Conservation (phyloP, 2,797 vertebrate species). For the Cercopithecus diana region DNA sequence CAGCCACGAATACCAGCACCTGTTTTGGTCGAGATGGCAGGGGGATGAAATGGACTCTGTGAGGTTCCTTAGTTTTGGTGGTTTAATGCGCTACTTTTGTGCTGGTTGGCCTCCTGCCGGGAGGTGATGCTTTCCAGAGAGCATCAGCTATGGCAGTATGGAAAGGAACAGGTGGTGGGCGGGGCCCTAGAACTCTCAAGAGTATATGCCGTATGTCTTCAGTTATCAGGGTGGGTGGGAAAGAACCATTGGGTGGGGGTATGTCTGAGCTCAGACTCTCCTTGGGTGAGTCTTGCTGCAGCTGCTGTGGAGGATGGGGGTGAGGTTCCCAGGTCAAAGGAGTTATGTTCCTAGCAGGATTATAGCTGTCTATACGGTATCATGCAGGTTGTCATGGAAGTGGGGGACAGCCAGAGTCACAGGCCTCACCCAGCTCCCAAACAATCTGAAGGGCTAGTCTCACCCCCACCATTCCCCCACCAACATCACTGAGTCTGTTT, state of each 20-base stretch:
- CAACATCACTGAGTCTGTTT: neutral
- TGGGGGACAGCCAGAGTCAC: neutral
- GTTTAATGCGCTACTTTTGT: neutral
- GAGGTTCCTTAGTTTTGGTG: neutral
- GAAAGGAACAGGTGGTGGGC: neutral
- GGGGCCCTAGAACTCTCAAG: neutral
- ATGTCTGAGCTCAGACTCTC: neutral
- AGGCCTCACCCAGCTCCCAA: neutral
- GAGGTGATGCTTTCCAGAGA: neutral
- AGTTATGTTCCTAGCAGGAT: neutral
- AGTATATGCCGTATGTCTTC: neutral
- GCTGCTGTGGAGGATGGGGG: neutral
- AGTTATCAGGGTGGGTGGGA: neutral
- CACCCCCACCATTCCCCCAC: neutral
- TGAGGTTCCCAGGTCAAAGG: neutral
- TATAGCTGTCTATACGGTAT: neutral
- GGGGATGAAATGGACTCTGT: neutral
- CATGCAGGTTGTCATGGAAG: neutral
- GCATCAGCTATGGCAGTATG: neutral
- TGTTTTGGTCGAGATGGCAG: neutral
- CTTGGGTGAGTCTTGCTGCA: neutral
- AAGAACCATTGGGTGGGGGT: neutral
- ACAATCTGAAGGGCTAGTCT: neutral
- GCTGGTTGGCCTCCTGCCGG: neutral
- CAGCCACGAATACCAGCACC: neutral